A percentile compares a stretch with the other conserved stretches of the same genome.
These are phyloP conservation scores for Drosophila macrothrix DNA, from an alignment of 2,888 invertebrate species.

Conservation along the genomic window DNA sequence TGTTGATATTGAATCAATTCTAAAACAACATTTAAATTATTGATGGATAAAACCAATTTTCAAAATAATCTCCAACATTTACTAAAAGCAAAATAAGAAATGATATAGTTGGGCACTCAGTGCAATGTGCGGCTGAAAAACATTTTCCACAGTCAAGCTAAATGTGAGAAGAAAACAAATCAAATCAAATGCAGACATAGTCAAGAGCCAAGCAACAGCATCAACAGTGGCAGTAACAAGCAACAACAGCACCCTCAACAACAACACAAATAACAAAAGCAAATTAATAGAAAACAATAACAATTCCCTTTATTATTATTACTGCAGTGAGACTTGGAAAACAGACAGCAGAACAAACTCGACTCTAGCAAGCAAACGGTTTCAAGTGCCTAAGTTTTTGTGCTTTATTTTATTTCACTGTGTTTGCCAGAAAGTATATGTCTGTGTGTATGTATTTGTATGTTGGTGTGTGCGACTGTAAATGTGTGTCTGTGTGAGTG, in stretches of 20 bases:
- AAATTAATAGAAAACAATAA: conserved; percentile 73
- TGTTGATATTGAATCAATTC: background rate
- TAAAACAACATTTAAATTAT: background rate
- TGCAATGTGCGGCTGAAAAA: conserved; percentile 15
- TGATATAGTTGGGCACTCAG: background rate
- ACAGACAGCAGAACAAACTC: conserved; percentile 25
- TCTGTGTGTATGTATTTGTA: background rate
- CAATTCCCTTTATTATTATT: conserved; percentile 70
- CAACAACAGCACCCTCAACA: conserved; percentile 7
- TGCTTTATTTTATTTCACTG: conserved; percentile 56
- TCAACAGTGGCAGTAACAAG: conserved; percentile 6
- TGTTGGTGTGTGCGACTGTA: background rate
- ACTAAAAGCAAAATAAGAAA: background rate
- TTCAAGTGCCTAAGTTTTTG: conserved; percentile 60
- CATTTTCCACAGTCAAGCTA: conserved; percentile 18
- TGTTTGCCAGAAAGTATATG: conserved; percentile 40
- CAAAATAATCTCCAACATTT: conserved; percentile 1
- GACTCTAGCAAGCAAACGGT: conserved; percentile 27
- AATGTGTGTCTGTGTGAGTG: conserved; percentile 21
- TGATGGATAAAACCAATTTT: conserved; percentile 9
- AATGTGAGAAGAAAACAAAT: conserved; percentile 36
- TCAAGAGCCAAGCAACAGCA: conserved; percentile 5
- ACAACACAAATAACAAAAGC: conserved; percentile 46
- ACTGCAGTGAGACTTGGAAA: conserved; percentile 58
- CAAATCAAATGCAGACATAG: conserved; percentile 56